Percentiles rank a stretch among this genome's conserved stretches.
phyloP scores from a whole-genome alignment of 2,113 vertebrate species.

The Dasyprocta punctata region DNA sequence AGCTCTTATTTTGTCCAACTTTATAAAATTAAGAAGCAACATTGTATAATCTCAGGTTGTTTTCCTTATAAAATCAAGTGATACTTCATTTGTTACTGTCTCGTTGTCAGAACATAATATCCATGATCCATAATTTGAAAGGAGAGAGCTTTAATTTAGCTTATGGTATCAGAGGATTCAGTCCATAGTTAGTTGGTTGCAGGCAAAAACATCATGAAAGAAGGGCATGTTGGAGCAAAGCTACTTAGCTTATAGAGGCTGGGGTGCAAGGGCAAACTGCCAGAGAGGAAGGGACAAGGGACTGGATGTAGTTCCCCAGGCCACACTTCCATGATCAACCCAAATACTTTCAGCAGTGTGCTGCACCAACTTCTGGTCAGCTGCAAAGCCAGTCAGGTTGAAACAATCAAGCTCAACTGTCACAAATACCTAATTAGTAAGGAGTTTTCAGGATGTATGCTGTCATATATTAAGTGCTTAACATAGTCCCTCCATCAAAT shows the following conservation, averaged over 20 bases:
- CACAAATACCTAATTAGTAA: neutral
- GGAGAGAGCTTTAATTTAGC: neutral
- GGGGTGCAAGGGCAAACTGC: neutral
- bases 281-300: neutral
- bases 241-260: neutral
- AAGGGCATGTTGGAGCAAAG: neutral
- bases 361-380: neutral
- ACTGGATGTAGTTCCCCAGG: neutral
- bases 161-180: neutral
- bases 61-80: neutral
- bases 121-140: neutral
- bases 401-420: neutral
- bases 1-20: neutral
- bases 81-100: neutral
- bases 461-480: neutral
- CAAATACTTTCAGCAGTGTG: neutral
- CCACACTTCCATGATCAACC: neutral
- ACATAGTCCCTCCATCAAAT: neutral
- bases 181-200: too few relatives aligned
- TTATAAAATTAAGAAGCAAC: neutral
- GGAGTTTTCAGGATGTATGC: neutral
- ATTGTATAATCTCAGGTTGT: neutral
- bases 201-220: neutral
- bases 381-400: neutral
- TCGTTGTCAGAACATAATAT: neutral